phyloP scores from a whole-genome alignment of 2,888 invertebrate genomes.

The Ceramica pisi region DNA sequence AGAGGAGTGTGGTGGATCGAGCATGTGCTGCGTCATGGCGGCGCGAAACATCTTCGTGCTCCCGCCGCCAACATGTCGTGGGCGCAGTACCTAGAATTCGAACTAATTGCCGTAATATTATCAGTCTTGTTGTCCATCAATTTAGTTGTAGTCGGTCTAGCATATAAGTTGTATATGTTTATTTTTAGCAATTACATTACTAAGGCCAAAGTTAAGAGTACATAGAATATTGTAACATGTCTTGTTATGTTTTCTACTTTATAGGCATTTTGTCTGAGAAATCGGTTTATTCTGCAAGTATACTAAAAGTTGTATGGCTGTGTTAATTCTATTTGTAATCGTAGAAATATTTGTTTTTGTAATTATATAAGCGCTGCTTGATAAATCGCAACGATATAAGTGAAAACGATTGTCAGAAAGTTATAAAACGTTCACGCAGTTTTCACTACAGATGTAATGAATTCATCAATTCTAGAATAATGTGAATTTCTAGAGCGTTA shows the following conservation, averaged over 20 bases:
- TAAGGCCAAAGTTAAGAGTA: conserved; percentile 25
- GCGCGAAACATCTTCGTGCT: conserved; percentile 80
- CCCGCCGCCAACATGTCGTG: conserved; percentile 72
- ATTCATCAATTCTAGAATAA: too few species aligned
- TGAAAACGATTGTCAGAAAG: too few species aligned
- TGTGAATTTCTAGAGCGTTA: too few species aligned
- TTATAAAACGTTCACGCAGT: too few species aligned
- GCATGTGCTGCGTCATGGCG: conserved; percentile 76
- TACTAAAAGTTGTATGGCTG: too few species aligned
- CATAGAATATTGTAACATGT: neutral
- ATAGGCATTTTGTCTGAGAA: neutral
- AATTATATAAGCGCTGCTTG: too few species aligned
- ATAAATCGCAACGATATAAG: too few species aligned
- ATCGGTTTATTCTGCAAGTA: neutral
- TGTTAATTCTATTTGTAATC: neutral
- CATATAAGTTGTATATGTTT: conserved; percentile 15
- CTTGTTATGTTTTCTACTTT: neutral
- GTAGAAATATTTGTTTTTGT: too few species aligned
- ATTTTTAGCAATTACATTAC: conserved; percentile 8
- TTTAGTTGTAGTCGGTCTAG: conserved; percentile 3
- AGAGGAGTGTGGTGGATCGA: conserved; percentile 84
- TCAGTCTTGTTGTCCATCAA: neutral
- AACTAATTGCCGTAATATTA: conserved; percentile 55
- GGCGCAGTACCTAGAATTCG: conserved; percentile 67
- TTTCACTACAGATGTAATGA: too few species aligned